Conservation (phyloP, 2,888 invertebrate species). For the Brenthis hecate region DNA sequence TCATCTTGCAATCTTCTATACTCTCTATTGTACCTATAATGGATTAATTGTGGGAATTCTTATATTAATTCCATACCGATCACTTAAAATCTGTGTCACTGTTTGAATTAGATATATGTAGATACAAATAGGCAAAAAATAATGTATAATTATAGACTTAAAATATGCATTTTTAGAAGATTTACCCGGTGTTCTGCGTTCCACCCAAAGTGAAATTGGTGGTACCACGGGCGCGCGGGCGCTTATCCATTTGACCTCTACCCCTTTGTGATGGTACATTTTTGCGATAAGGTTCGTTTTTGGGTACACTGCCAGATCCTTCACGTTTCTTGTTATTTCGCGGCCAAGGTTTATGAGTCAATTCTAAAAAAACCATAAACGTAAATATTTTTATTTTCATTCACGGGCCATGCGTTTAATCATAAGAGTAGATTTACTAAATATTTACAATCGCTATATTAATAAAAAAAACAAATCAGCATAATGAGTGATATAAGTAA, state of each 20-base stretch:
- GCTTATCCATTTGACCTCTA: conserved; percentile 87
- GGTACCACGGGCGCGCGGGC: conserved; percentile 85
- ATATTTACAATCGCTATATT: neutral
- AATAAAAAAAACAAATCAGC: too few relatives aligned
- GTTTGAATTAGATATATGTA: too few relatives aligned
- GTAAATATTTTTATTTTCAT: conserved; percentile 6
- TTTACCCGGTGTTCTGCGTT: conserved; percentile 86
- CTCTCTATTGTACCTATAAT: too few relatives aligned
- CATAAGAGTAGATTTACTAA: neutral
- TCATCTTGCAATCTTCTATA: too few relatives aligned
- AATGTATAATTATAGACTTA: too few relatives aligned
- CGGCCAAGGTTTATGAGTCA: conserved; percentile 83
- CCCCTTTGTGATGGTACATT: conserved; percentile 87
- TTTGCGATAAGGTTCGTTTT: conserved; percentile 84
- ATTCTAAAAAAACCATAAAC: conserved; percentile 52
- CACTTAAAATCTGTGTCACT: too few relatives aligned
- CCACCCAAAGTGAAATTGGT: conserved; percentile 80
- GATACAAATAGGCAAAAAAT: too few relatives aligned
- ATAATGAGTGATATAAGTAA: neutral
- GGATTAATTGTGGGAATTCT: too few relatives aligned
- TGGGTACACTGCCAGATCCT: conserved; percentile 78
- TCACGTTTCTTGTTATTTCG: conserved; percentile 86
- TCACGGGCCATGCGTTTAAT: neutral
- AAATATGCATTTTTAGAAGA: conserved; percentile 6
- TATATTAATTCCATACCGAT: too few relatives aligned